phyloP scores from a whole-genome alignment of 2,888 invertebrate genomes.

The Anthophora plumipes region DNA sequence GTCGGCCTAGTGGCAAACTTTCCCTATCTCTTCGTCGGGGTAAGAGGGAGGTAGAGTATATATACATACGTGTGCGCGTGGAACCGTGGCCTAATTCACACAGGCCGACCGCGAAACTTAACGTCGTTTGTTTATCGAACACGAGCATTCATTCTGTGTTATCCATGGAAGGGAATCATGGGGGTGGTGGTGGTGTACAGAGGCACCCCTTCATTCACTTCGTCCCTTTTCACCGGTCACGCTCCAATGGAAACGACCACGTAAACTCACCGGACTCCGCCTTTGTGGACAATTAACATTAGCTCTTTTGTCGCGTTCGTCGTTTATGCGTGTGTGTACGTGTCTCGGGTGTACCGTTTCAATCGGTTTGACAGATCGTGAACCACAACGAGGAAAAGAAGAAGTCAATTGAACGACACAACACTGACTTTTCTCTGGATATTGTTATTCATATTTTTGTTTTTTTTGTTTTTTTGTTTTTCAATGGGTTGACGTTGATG shows the following conservation, averaged over 20 bases:
- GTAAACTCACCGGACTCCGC: not conserved
- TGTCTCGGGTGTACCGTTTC: constrained; percentile 12
- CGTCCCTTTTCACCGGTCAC: constrained; percentile 24
- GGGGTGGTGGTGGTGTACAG: not conserved
- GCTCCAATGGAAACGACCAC: constrained; percentile 13
- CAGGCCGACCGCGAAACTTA: constrained; percentile 41
- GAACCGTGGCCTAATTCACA: constrained; percentile 53
- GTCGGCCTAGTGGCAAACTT: constrained; percentile 35
- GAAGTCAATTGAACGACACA: not conserved
- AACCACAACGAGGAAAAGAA: too few species aligned
- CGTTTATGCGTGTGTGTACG: not conserved
- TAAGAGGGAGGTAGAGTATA: not conserved
- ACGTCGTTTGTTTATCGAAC: constrained; percentile 52
- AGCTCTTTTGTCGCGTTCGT: not conserved
- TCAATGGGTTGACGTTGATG: too few species aligned
- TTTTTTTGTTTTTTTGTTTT: too few species aligned
- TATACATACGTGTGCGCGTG: not conserved
- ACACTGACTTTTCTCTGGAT: too few species aligned
- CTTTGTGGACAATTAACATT: constrained; percentile 42
- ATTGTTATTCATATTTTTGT: too few species aligned
- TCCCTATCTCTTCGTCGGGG: constrained; percentile 57
- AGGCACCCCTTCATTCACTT: constrained; percentile 12
- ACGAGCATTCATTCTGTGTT: constrained; percentile 45
- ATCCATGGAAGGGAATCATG: constrained; percentile 15
- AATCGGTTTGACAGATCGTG: constrained; percentile 15